A percentile compares a stretch with the other conserved stretches of the same genome.
Conservation (phyloP, 2,888 invertebrate genomes). For the Colostygia pectinataria region DNA sequence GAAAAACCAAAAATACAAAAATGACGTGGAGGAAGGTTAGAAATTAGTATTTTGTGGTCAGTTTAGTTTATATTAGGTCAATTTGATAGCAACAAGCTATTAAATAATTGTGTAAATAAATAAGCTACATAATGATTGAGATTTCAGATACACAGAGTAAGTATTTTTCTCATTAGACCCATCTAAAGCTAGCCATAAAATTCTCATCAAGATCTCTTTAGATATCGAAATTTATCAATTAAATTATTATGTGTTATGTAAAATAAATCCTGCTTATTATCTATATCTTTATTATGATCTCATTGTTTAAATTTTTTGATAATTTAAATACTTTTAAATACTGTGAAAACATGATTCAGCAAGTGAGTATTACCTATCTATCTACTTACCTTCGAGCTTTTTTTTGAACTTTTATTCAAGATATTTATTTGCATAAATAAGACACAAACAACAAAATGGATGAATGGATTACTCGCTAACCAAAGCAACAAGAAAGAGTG, state of each 20-base stretch:
- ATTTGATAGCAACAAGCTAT: constrained; percentile 30
- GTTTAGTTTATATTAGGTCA: constrained; percentile 47
- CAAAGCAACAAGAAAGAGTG: no score
- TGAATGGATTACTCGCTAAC: no score
- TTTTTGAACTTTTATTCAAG: no score
- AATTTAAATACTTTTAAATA: no score
- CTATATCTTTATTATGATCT: no score
- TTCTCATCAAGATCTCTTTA: neutral
- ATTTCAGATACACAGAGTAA: constrained; percentile 93
- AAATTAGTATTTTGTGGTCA: constrained; percentile 54
- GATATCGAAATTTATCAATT: constrained; percentile 15
- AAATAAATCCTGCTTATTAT: no score
- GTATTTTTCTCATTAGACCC: constrained; percentile 49
- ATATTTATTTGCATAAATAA: no score
- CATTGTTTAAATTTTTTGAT: no score
- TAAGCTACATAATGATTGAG: constrained; percentile 87
- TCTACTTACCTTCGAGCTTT: no score
- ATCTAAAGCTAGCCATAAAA: neutral
- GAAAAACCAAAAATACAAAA: constrained; percentile 37
- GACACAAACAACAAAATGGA: no score
- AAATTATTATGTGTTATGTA: constrained; percentile 1
- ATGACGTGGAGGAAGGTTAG: constrained; percentile 74
- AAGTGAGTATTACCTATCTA: no score
- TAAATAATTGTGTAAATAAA: constrained; percentile 27
- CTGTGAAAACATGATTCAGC: no score